A percentile compares a stretch with the other conserved stretches of the same genome.
Evolutionary conservation across 2,888 invertebrate genomes (phyloP).

Genomic region (Ornithoptera alexandrae): DNA sequence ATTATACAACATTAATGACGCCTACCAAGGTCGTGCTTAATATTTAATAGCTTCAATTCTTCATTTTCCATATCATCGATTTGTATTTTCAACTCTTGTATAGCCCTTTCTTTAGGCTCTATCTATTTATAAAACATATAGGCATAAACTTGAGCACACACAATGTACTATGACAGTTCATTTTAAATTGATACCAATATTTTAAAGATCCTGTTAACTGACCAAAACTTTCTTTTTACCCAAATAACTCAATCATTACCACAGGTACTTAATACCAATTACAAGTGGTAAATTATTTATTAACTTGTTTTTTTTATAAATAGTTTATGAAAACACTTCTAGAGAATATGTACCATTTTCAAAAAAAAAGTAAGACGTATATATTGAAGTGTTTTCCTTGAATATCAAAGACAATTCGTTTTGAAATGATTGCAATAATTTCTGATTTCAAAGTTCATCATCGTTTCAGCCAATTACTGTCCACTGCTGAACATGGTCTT

Average conservation of each 20-base stretch:
- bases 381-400: too few species aligned
- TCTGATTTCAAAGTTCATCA: neutral
- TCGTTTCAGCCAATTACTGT: neutral
- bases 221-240: too few species aligned
- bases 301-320: too few species aligned
- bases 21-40: conserved; percentile 74
- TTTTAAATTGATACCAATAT: neutral
- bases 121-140: conserved; percentile 75
- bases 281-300: too few species aligned
- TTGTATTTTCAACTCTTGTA: conserved; percentile 88
- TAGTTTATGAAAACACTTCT: too few species aligned
- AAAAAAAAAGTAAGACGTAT: too few species aligned
- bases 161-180: neutral
- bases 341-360: too few species aligned
- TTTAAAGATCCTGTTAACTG: too few species aligned
- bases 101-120: conserved; percentile 90
- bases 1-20: conserved; percentile 2
- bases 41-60: conserved; percentile 82
- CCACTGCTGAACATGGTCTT: neutral
- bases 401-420: too few species aligned
- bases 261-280: too few species aligned
- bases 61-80: conserved; percentile 92
- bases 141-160: conserved; percentile 1
- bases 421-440: too few species aligned
- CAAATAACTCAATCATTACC: too few species aligned